A percentile compares a stretch with the other conserved stretches of the same genome.
Conservation (phyloP, 2,113 vertebrate genomes). For the Harpagus bidentatus region DNA sequence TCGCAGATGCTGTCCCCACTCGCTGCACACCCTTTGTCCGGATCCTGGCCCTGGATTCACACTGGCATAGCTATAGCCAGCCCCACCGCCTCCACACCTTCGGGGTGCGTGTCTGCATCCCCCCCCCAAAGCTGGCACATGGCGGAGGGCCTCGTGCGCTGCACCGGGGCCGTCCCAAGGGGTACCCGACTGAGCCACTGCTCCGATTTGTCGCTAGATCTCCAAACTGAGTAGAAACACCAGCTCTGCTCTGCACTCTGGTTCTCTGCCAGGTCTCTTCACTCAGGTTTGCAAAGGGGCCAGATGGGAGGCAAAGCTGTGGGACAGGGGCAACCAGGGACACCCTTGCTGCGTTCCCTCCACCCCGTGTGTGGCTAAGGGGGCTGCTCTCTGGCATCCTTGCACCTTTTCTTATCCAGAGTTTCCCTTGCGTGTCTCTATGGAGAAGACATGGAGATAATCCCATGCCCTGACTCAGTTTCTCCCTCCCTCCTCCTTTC, state of each 20-base stretch:
- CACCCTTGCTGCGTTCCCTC: not conserved
- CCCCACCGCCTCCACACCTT: not conserved
- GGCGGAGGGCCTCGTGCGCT: not conserved
- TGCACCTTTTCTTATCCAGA: not conserved
- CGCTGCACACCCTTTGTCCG: fast-evolving
- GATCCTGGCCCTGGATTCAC: not conserved
- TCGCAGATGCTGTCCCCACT: not conserved
- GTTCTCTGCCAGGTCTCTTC: not conserved
- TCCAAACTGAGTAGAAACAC: not conserved
- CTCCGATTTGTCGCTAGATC: not conserved
- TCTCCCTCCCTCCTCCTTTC: not conserved
- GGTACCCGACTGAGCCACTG: not conserved
- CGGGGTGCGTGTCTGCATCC: not conserved
- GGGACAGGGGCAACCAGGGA: not conserved
- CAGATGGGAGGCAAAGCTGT: not conserved
- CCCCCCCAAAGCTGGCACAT: not conserved
- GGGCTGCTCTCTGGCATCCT: not conserved
- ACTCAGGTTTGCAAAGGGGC: not conserved
- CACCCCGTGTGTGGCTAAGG: fast-evolving
- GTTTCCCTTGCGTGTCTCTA: not conserved
- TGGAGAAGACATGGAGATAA: not conserved
- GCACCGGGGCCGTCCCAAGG: not conserved
- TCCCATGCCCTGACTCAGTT: not conserved
- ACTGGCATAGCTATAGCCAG: not conserved
- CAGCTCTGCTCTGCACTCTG: not conserved